Base-by-base conservation (phyloP, 2,797 vertebrate species). In the Micropoecilia bifurca region DNA sequence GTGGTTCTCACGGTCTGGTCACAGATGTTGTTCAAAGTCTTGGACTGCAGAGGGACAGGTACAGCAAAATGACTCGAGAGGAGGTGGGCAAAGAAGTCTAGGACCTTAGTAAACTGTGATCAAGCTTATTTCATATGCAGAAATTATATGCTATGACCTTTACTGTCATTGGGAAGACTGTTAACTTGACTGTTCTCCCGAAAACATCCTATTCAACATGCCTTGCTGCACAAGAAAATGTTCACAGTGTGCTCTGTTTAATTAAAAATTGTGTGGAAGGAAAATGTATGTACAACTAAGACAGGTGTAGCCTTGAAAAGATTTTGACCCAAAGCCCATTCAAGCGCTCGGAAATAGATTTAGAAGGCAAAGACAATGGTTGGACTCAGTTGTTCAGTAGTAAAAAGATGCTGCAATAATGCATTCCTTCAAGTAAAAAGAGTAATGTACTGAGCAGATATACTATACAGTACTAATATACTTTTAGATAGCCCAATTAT, bases 11-110 rank as follows among this genome's bases (percentile, higher is more conserved):
- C 96, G 5, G 96, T 98, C 93, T 98, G 98, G 90, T 99, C 98
- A 14, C 97, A 99, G 94, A 98, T 98, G 85, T 92, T 94, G 94
- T 98, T 98, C 89, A 99, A 93, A 91, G 97, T 95, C 93, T 98
- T 98, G 43, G 97, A 97, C 98, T 99, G 89, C 45, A 90, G 80
- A 61, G 48, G 43, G 48, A 87, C 81, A 75, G 4, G 5, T 2
- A 71, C 53, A 84, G 25, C 30, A 61, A 83, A 83, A 82, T 22
- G n/a, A 22, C 45, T 22, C 14, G 61, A 46, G 78, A 30, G 81
- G 78, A 30, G 81, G 28, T 71, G 4, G 72, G 79, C 74, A 7
- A 39, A 43, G 50, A 46, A 75, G 7, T 71, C 68, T 18, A 72
- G 69, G 25, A 86, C 61, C 74, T 72, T 6, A n/a, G 55, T 75